Evolutionary conservation across 2,113 vertebrate genomes (phyloP).

Genomic region (Rhabdornis inornatus): DNA sequence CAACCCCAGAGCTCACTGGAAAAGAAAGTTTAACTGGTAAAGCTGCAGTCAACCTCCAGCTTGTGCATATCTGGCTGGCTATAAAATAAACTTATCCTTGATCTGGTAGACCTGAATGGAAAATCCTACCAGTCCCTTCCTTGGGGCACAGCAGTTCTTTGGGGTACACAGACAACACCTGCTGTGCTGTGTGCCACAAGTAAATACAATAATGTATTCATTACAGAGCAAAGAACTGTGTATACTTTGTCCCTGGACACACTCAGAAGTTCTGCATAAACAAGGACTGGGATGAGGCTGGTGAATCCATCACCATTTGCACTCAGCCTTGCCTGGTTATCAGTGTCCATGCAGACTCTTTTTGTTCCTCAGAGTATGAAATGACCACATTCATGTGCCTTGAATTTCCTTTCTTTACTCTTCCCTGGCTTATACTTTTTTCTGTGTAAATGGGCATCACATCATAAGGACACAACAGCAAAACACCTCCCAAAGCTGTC

Average conservation of each 20-base stretch:
- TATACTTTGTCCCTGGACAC: neutral
- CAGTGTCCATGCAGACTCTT: neutral
- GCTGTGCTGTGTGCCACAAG: neutral
- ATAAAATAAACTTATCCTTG: neutral
- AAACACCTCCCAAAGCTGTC: neutral
- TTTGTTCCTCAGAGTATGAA: neutral
- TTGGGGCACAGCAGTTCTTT: neutral
- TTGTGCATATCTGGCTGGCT: neutral
- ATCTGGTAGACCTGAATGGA: neutral
- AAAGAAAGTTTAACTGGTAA: neutral
- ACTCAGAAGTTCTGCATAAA: neutral
- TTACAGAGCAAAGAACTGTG: neutral
- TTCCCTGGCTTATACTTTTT: neutral
- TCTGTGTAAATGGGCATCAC: neutral
- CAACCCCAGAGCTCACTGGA: neutral
- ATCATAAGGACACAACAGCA: neutral
- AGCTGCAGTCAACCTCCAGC: neutral
- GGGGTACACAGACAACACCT: neutral
- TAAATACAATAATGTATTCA: neutral
- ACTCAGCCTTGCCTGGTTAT: neutral
- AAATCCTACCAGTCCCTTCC: neutral
- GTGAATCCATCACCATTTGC: neutral
- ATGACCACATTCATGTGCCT: accelerated
- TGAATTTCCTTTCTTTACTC: accelerated
- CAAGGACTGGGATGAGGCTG: neutral